These are phyloP conservation scores for Eulemur rufifrons DNA, from an alignment of 2,113 vertebrate genomes.

Conservation along the genomic window DNA sequence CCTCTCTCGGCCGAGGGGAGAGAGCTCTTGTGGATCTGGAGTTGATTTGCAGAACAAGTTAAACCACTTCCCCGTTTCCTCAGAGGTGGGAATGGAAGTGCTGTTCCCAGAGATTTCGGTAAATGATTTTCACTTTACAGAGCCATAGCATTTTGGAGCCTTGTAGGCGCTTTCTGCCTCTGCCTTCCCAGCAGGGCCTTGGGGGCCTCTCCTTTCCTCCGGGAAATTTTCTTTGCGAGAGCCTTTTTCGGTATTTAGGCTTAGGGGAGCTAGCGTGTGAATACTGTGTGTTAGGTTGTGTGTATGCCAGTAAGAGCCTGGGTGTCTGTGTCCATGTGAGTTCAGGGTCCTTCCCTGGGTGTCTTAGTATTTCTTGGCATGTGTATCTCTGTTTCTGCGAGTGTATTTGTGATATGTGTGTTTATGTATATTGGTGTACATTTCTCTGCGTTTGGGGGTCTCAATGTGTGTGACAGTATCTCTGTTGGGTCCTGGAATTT, in stretches of 20 bases:
- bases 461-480: background rate
- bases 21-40: conserved; percentile 1
- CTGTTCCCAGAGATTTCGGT: conserved; percentile 20
- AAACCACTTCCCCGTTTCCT: conserved; percentile 65
- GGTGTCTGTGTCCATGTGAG: background rate
- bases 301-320: background rate
- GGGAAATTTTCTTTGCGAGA: background rate
- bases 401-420: background rate
- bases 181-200: background rate
- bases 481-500: background rate
- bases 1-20: background rate
- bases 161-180: background rate
- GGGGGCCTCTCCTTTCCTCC: background rate
- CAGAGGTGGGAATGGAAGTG: conserved; percentile 47
- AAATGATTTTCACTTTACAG: conserved; percentile 22
- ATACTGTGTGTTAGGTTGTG: background rate
- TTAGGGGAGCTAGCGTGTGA: background rate
- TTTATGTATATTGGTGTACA: background rate
- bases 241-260: background rate
- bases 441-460: background rate
- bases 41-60: conserved; percentile 65
- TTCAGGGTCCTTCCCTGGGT: background rate
- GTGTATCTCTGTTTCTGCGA: background rate
- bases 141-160: conserved; percentile 9
- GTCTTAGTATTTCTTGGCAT: background rate